phyloP scores from a whole-genome alignment of 2,888 invertebrate species.

The Chaetogeoica ovagalla region DNA sequence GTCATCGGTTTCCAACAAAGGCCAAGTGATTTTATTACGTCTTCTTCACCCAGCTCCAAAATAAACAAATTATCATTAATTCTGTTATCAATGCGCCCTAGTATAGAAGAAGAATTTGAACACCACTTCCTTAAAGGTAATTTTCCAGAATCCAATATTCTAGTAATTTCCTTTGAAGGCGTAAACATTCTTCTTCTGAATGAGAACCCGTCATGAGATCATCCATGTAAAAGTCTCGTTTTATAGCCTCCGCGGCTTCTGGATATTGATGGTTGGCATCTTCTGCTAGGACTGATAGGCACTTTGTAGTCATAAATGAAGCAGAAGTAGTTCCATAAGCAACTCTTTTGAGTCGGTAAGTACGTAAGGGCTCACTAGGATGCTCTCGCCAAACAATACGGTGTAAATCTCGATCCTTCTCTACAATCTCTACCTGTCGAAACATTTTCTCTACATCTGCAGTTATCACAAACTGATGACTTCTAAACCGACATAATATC shows the following conservation, averaged over 20 bases:
- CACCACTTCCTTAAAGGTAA: not conserved
- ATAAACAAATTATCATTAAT: not conserved
- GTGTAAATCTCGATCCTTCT: constrained; percentile 13
- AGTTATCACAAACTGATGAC: not conserved
- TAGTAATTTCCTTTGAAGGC: not conserved
- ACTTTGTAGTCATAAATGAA: not conserved
- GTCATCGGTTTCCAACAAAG: not conserved
- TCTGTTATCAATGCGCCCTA: not conserved
- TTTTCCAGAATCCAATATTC: not conserved
- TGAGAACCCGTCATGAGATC: not conserved
- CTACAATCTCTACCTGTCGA: constrained; percentile 1
- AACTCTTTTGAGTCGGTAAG: not conserved
- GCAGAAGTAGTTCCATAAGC: constrained; percentile 28
- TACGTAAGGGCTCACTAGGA: not conserved
- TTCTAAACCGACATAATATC: constrained; percentile 15
- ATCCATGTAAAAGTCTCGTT: too few relatives aligned
- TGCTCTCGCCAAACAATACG: constrained; percentile 33
- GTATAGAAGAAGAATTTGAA: not conserved
- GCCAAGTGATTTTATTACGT: not conserved
- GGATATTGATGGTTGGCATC: not conserved
- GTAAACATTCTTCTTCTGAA: not conserved
- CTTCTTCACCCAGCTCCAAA: not conserved
- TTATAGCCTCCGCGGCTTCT: not conserved
- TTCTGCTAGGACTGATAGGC: not conserved
- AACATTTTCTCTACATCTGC: constrained; percentile 23